Percentiles rank a stretch among this genome's conserved stretches.
Evolutionary conservation across 2,113 vertebrate species (phyloP).

Genomic region (Elachura formosa): DNA sequence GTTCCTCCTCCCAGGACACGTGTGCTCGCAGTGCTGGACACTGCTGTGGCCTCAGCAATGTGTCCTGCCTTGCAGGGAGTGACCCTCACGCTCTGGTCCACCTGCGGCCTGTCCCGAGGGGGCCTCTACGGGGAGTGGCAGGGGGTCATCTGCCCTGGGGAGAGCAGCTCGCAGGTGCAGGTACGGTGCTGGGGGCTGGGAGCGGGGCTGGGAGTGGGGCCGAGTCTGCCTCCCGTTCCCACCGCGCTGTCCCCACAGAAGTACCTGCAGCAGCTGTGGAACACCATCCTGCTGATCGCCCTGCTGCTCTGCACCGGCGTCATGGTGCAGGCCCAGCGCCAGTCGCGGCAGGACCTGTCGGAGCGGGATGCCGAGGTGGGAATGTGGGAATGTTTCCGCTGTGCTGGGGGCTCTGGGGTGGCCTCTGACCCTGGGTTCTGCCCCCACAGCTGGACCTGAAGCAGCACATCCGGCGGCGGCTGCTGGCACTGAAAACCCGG

Average conservation of each 20-base stretch:
- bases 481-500: slow-evolving; percentile 81
- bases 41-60: neutral
- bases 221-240: accelerated
- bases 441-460: slow-evolving; percentile 77
- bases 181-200: neutral
- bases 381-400: neutral
- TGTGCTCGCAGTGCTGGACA: accelerated
- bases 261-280: slow-evolving; percentile 95
- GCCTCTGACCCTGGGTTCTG: neutral
- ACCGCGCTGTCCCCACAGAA: slow-evolving; percentile 64
- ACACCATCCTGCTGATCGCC: slow-evolving; percentile 87
- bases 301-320: slow-evolving; percentile 89
- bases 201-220: accelerated
- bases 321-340: slow-evolving; percentile 88
- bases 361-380: slow-evolving; percentile 78
- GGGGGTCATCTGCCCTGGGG: slow-evolving; percentile 90
- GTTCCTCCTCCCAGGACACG: neutral
- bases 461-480: slow-evolving; percentile 78
- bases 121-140: slow-evolving; percentile 91
- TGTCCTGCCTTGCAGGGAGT: slow-evolving; percentile 75
- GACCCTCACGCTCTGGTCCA: slow-evolving; percentile 93
- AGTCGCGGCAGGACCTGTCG: slow-evolving; percentile 72
- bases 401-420: accelerated
- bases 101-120: slow-evolving; percentile 88
- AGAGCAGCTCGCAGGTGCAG: slow-evolving; percentile 91